Evolutionary conservation across 2,888 invertebrate genomes (phyloP).

Genomic region (Cacoxenus indagator): DNA sequence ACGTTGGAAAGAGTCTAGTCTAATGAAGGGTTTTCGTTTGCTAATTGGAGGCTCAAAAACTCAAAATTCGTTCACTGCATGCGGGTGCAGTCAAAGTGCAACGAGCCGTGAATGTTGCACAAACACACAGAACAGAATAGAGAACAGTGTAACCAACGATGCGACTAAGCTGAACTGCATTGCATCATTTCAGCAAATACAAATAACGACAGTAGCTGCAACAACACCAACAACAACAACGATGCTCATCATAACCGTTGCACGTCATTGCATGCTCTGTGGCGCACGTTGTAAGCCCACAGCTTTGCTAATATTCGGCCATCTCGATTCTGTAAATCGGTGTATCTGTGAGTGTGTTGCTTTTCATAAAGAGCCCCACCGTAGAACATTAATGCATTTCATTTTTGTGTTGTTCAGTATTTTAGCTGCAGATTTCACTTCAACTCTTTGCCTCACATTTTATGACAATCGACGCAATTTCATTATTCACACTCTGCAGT

Average conservation of each 20-base stretch:
- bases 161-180: constrained; percentile 4
- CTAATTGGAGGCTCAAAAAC: constrained; percentile 22
- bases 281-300: constrained; percentile 1
- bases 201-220: neutral
- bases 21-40: constrained; percentile 20
- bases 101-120: constrained; percentile 7
- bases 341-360: neutral
- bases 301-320: neutral
- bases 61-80: constrained; percentile 11
- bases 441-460: neutral
- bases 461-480: too few species aligned
- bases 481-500: too few species aligned
- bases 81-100: constrained; percentile 17
- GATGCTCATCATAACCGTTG: constrained; percentile 4
- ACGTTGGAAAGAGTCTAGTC: neutral
- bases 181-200: constrained; percentile 1
- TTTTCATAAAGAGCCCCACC: too few species aligned
- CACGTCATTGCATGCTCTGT: constrained; percentile 4
- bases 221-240: constrained; percentile 8
- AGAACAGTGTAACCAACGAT: neutral
- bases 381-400: constrained; percentile 12
- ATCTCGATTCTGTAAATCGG: neutral
- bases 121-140: neutral
- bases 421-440: neutral
- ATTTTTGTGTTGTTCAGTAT: neutral